Evolutionary conservation across 2,113 vertebrate species (phyloP).

Genomic region (Brienomyrus brachyistius): DNA sequence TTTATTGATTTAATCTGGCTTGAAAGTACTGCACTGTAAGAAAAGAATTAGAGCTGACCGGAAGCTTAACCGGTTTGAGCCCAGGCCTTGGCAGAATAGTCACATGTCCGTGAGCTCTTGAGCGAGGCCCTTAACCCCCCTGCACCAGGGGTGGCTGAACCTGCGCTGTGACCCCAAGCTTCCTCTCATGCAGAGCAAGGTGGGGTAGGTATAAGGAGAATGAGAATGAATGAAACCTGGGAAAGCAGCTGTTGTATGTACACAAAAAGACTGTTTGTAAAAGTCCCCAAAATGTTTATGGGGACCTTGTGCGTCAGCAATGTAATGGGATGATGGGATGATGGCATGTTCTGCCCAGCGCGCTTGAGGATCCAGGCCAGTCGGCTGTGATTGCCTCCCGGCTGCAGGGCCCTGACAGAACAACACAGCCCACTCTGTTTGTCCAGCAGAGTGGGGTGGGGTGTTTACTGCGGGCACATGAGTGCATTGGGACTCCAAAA

Average conservation of each 20-base stretch:
- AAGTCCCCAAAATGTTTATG: background rate
- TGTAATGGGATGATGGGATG: conserved; percentile 32
- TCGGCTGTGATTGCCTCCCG: conserved; percentile 73
- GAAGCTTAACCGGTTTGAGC: background rate
- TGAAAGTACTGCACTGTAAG: background rate
- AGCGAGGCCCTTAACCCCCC: background rate
- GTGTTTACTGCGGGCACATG: conserved; percentile 86
- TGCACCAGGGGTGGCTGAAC: background rate
- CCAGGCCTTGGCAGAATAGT: background rate
- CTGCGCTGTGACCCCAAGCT: background rate
- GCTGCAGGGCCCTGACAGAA: conserved; percentile 78
- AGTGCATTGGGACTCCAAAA: conserved; percentile 80
- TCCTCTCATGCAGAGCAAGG: background rate
- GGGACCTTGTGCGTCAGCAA: background rate
- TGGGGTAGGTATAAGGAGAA: too few relatives aligned
- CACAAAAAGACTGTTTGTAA: background rate
- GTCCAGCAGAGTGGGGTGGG: conserved; percentile 77
- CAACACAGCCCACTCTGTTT: conserved; percentile 86
- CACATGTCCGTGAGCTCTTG: background rate
- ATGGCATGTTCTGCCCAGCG: conserved; percentile 60
- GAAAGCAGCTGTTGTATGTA: background rate
- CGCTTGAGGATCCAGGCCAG: background rate
- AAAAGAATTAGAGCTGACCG: background rate
- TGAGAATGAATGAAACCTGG: background rate
- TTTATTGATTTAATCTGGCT: background rate